These are phyloP conservation scores for Nephrotoma appendiculata DNA, from an alignment of 2,888 invertebrate species.

Conservation along the genomic window DNA sequence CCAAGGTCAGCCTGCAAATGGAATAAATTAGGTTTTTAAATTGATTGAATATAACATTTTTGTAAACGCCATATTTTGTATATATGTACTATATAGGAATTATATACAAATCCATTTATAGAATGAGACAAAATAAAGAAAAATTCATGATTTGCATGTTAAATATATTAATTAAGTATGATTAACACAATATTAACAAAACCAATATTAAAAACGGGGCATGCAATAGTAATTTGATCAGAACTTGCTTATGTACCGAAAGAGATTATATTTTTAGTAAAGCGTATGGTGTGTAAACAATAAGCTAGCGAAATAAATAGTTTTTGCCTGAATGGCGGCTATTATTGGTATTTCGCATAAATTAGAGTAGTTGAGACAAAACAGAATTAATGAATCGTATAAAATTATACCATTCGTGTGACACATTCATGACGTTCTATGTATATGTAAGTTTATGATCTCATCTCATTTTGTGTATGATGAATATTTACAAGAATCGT, in stretches of 20 bases:
- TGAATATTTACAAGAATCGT: neutral
- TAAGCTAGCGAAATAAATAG: neutral
- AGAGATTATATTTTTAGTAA: neutral
- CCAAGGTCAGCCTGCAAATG: conserved; percentile 51
- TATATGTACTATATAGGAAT: neutral
- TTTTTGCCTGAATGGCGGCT: neutral
- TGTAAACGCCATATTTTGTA: neutral
- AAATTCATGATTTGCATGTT: neutral
- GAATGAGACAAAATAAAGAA: neutral
- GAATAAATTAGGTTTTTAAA: conserved; percentile 5
- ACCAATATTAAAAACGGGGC: neutral
- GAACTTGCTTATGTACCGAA: neutral
- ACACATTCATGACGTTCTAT: neutral
- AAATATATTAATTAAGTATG: neutral
- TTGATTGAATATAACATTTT: neutral
- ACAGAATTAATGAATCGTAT: neutral
- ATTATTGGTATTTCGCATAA: neutral
- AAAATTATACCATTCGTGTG: neutral
- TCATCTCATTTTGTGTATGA: neutral
- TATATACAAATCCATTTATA: conserved; percentile 4
- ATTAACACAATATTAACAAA: neutral
- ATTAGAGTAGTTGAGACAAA: neutral
- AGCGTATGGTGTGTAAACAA: neutral
- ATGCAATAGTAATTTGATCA: neutral
- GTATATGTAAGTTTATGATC: neutral